These are phyloP conservation scores for Unio delphinus DNA, from an alignment of 2,888 invertebrate species.

Conservation along the genomic window DNA sequence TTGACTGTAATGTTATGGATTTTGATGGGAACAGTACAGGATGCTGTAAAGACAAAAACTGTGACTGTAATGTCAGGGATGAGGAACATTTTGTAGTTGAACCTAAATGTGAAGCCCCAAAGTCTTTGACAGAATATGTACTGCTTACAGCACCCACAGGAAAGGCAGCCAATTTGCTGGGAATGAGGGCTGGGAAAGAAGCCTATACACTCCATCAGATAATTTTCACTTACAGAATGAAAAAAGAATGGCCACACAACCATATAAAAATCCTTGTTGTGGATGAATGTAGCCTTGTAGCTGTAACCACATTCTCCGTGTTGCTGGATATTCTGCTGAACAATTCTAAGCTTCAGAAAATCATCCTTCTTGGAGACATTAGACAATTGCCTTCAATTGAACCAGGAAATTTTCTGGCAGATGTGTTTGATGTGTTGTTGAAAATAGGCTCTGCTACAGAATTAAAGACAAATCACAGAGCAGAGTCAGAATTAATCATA, in stretches of 20 bases:
- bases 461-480: conserved; percentile 59
- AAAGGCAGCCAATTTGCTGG: conserved; percentile 64
- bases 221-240: conserved; percentile 38
- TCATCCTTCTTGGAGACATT: conserved; percentile 63
- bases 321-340: conserved; percentile 49
- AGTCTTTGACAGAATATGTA: conserved; percentile 11
- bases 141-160: conserved; percentile 64
- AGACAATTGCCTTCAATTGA: conserved; percentile 66
- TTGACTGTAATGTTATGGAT: no score
- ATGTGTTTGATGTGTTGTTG: conserved; percentile 39
- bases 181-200: conserved; percentile 47
- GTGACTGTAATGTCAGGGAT: no score
- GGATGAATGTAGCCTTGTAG: conserved; percentile 65
- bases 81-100: no score
- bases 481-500: conserved; percentile 61
- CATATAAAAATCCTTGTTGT: conserved; percentile 52
- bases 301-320: conserved; percentile 55
- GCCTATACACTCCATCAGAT: conserved; percentile 62
- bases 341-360: conserved; percentile 44
- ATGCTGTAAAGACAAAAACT: no score
- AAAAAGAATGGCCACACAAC: conserved; percentile 46
- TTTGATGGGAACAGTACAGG: no score
- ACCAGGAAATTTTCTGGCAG: conserved; percentile 63
- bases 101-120: no score
- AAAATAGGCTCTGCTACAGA: conserved; percentile 47